phyloP scores from a whole-genome alignment of 1,140 invertebrate species.

The Hycleus cichorii region DNA sequence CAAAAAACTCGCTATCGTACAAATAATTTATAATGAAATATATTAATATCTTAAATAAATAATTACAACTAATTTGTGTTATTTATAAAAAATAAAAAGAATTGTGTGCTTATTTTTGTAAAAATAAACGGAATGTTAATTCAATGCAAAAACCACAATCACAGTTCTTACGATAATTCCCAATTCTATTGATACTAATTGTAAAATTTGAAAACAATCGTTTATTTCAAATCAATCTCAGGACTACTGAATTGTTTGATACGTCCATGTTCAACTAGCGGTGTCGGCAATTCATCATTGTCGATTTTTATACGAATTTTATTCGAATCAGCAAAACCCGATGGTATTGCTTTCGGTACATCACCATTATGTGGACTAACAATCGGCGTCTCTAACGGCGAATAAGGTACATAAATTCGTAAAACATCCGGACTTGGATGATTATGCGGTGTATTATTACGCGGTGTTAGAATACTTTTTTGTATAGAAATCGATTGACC shows the following conservation, averaged over 20 bases:
- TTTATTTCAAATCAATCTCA: conserved; percentile 34
- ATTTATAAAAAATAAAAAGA: too few species aligned
- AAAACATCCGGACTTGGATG: conserved; percentile 58
- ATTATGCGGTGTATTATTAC: conserved; percentile 48
- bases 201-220: not conserved
- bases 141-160: too few species aligned
- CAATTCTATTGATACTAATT: not conserved
- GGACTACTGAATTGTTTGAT: conserved; percentile 50
- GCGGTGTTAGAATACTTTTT: conserved; percentile 50
- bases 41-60: too few species aligned
- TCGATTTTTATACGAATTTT: conserved; percentile 60
- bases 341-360: conserved; percentile 40
- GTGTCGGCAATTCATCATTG: conserved; percentile 60
- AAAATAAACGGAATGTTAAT: too few species aligned
- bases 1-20: too few species aligned
- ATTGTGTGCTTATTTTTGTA: too few species aligned
- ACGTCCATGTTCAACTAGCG: conserved; percentile 58
- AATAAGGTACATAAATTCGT: conserved; percentile 68
- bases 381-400: conserved; percentile 42
- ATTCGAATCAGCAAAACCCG: conserved; percentile 47
- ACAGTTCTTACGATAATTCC: too few species aligned
- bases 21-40: too few species aligned
- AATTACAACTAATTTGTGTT: too few species aligned
- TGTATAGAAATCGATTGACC: conserved; percentile 33
- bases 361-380: conserved; percentile 52